phyloP scores from a whole-genome alignment of 2,888 invertebrate genomes.

The Strigamia transsilvanica region DNA sequence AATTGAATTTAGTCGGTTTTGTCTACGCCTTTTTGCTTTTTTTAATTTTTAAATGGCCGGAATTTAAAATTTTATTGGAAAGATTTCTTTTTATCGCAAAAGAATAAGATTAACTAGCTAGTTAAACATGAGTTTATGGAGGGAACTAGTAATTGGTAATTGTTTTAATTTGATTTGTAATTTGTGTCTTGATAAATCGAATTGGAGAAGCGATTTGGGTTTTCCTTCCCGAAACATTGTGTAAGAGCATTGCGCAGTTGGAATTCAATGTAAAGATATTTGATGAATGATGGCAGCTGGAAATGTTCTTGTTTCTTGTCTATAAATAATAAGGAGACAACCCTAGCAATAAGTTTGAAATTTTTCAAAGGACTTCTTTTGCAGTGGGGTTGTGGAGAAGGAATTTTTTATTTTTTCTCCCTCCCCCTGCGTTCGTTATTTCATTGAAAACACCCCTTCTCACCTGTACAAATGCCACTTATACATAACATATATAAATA shows the following conservation, averaged over 20 bases:
- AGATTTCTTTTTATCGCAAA: no score
- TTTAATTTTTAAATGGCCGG: background rate
- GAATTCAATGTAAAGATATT: background rate
- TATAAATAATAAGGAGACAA: slow-evolving; percentile 31
- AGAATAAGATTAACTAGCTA: no score
- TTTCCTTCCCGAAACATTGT: background rate
- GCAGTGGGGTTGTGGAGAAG: slow-evolving; percentile 37
- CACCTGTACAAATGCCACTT: slow-evolving; percentile 38
- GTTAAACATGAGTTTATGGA: no score
- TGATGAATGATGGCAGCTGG: slow-evolving; percentile 27
- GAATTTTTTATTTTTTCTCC: slow-evolving; percentile 16
- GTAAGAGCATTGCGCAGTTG: slow-evolving; percentile 27
- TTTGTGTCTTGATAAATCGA: background rate
- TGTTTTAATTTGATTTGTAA: background rate
- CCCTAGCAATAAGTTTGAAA: slow-evolving; percentile 41
- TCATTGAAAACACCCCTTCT: slow-evolving; percentile 36
- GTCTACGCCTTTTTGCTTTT: no score
- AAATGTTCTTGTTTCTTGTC: slow-evolving; percentile 49
- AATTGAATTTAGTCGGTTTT: background rate
- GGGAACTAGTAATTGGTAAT: no score
- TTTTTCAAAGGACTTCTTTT: slow-evolving; percentile 33
- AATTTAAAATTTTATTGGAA: background rate
- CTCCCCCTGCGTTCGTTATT: slow-evolving; percentile 38
- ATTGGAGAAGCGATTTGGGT: background rate
- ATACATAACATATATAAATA: slow-evolving; percentile 38